Evolutionary conservation across 2,113 vertebrate species (phyloP).

Genomic region (Hystrix cristata): DNA sequence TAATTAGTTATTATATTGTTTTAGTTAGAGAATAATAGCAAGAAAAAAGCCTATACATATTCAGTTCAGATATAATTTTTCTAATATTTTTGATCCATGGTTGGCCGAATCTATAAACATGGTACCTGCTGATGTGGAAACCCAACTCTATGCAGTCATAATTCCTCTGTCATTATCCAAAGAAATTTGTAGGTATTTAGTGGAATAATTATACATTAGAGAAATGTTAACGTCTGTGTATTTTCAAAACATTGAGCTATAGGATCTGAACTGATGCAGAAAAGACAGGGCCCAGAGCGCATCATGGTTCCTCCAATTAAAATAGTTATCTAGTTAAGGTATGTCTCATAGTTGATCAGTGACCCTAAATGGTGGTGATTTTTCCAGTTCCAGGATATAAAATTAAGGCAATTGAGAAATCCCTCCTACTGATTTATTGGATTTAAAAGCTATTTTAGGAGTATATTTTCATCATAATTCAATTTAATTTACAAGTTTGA

Average conservation of each 20-base stretch:
- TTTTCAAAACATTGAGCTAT: background rate
- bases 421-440: background rate
- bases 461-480: background rate
- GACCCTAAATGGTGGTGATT: background rate
- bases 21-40: background rate
- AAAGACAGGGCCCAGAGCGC: background rate
- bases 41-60: background rate
- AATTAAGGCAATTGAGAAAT: background rate
- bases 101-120: background rate
- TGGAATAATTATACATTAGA: background rate
- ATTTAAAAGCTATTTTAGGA: background rate
- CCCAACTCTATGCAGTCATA: background rate
- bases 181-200: background rate
- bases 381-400: background rate
- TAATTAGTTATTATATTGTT: background rate
- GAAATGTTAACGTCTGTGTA: background rate
- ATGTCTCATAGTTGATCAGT: background rate
- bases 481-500: background rate
- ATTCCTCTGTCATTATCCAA: background rate
- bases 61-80: background rate
- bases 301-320: background rate
- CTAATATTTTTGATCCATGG: background rate
- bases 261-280: background rate
- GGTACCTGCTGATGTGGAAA: background rate
- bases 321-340: background rate